Evolutionary conservation across 2,888 invertebrate species (phyloP), one percentile per base, ranked within the genome.

Genomic region (Phyto melanocephala): DNA sequence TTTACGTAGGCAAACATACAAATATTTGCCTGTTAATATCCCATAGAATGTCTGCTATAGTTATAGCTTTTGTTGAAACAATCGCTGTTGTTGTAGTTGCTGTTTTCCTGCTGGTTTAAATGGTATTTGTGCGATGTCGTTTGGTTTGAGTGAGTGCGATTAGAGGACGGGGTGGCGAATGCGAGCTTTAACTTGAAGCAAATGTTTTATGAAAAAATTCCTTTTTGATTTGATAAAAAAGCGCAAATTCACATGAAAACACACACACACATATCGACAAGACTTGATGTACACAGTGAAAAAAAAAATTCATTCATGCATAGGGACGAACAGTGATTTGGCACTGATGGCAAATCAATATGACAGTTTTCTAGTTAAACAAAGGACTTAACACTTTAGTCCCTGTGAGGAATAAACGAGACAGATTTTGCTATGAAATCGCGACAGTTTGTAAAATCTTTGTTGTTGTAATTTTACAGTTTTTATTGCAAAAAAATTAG

Each of bases 161-260:
- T 37, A 8, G 2, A 11, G 11, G 37, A 22, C 2, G n/a, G n/a
- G 11, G 35, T n/a, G 11, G 0, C n/a, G 22, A 17, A 58, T 70
- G 28, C 17, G 35, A 40, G 70, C 42, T 65, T 81, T 28, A 54
- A 33, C 13, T 68, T n/a, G 22, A 68, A 62, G 50, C 56, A 68
- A 33, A 68, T 33, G 68, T 56, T 75, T 37, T 47, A 56, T 62
- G 56, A 50, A 67, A 56, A 75, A 74, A 75, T 47, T 56, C 28
- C 40, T 63, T 63, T 70, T 50, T 60, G 45, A 37, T 68, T 54
- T 17, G 37, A 37, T 37, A 47, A 56, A 45, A 67, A 15, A 17
- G 24, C 42, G 11, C 11, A 42, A 50, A 60, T n/a, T 17, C 47
- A 35, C 20, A 37, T 22, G 35, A 4, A 52, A 11, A 37, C 13